Evolutionary conservation across 2,888 invertebrate genomes (phyloP).

Genomic region (Steinernema hermaphroditum): DNA sequence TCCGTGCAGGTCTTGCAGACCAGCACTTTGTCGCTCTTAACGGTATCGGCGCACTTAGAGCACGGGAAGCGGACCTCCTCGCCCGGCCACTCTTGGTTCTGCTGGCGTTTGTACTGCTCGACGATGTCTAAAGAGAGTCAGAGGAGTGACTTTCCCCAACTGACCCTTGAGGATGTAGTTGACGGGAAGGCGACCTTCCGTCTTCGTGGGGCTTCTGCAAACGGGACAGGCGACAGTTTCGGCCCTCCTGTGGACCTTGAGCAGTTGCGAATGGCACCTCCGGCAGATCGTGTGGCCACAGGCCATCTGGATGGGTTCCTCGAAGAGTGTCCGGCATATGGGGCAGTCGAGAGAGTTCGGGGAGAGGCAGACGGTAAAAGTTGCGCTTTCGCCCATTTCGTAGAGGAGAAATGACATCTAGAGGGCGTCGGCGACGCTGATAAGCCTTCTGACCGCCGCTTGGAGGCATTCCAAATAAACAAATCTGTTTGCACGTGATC

Average conservation of each 20-base stretch:
- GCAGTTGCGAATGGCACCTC: slow-evolving; percentile 1
- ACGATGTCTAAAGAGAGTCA: background rate
- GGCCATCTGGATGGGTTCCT: background rate
- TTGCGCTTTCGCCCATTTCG: background rate
- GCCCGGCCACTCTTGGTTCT: background rate
- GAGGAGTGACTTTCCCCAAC: background rate
- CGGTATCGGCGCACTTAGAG: background rate
- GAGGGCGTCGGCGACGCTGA: background rate
- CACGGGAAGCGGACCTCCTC: background rate
- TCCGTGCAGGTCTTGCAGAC: background rate
- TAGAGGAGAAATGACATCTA: background rate
- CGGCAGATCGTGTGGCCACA: background rate
- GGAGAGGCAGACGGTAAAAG: background rate
- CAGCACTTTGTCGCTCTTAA: background rate
- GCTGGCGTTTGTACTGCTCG: background rate
- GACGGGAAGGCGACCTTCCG: background rate
- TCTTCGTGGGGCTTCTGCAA: background rate
- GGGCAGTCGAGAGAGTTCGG: slow-evolving; percentile 14
- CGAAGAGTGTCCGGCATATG: background rate
- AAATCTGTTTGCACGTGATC: slow-evolving; percentile 1
- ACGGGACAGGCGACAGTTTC: background rate
- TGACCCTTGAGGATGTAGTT: background rate
- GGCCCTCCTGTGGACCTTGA: background rate
- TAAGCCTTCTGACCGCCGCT: background rate
- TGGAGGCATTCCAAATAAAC: background rate